Base-by-base conservation (phyloP, 2,113 vertebrate genomes). In the Pelodiscus sinensis region DNA sequence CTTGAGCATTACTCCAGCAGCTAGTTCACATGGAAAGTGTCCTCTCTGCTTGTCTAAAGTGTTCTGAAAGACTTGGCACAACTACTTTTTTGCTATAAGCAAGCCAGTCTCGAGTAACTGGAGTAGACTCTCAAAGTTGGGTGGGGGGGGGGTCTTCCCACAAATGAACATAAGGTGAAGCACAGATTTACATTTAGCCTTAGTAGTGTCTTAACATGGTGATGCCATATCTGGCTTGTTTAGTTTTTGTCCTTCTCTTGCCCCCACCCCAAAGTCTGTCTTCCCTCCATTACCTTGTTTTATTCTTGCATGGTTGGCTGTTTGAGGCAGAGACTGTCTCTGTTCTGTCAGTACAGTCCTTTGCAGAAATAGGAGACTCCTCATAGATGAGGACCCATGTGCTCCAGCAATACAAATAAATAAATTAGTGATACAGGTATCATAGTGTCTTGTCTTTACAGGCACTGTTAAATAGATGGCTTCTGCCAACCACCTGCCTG, bases 21-120 rank as follows among this genome's bases (percentile, higher is more conserved):
- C 8, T 1, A 19, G 13, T 4, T 85, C 0, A 0, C 2, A 1
- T 58, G 18, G 18, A 24, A 71, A 52, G 22, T 15, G 18, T 57
- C 19, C 65, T 68, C 31, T 44, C 38, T 44, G 38, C 38, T 44
- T 44, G 38, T 44, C 38, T 44, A 44, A 44, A 44, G 38, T 44
- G 38, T 44, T 44, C 38, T 44, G 38, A 44, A 44, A 44, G 38
- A 44, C n/a, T n/a, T n/a, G n/a, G n/a, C n/a, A n/a, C n/a, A n/a
- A n/a, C n/a, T n/a, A n/a, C n/a, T n/a, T n/a, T n/a, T n/a, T n/a
- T n/a, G n/a, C n/a, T n/a, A n/a, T n/a, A n/a, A n/a, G n/a, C n/a
- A 44, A 44, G 44, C 44, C 44, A 44, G 18, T 58, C 65, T 68
- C 16, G 18, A n/a, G 31, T n/a, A 68, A 35, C 31, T 35, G 31